A percentile compares a stretch with the other conserved stretches of the same genome.
These are phyloP conservation scores for Romanogobio albipinnatus DNA, from an alignment of 2,113 vertebrate species.

Conservation along the genomic window DNA sequence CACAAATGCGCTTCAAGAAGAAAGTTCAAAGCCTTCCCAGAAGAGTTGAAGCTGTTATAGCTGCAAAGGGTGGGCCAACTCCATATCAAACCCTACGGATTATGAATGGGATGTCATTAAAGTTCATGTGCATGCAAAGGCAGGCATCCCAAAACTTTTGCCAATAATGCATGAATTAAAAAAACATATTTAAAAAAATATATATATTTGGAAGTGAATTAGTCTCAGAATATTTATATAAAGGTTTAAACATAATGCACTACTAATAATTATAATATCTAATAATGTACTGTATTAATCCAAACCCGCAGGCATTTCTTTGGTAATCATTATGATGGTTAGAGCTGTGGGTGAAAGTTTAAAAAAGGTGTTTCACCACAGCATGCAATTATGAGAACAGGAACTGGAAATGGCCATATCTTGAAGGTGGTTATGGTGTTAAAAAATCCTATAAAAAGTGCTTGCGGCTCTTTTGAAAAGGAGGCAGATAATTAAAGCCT, in stretches of 20 bases:
- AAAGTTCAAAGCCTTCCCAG: too few relatives aligned
- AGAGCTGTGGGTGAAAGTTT: neutral
- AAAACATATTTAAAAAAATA: too few relatives aligned
- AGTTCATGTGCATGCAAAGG: too few relatives aligned
- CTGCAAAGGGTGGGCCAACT: too few relatives aligned
- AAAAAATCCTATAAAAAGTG: conserved; percentile 50
- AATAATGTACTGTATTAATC: neutral
- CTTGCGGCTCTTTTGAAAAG: conserved; percentile 46
- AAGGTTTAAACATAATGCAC: neutral
- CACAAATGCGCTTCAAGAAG: too few relatives aligned
- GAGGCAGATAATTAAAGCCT: conserved; percentile 55
- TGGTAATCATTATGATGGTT: neutral
- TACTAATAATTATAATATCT: neutral
- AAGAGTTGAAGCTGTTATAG: too few relatives aligned
- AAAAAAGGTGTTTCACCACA: conserved; percentile 6
- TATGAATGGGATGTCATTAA: too few relatives aligned
- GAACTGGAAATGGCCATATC: conserved; percentile 42
- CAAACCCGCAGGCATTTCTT: neutral
- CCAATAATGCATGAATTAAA: too few relatives aligned
- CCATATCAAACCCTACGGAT: too few relatives aligned
- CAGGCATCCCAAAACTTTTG: too few relatives aligned
- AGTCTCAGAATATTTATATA: too few relatives aligned
- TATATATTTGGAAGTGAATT: too few relatives aligned
- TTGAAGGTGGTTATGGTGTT: conserved; percentile 37
- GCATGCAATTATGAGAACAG: conserved; percentile 10